Conservation (phyloP, 2,797 vertebrate species). For the Rhynchotus rufescens region DNA sequence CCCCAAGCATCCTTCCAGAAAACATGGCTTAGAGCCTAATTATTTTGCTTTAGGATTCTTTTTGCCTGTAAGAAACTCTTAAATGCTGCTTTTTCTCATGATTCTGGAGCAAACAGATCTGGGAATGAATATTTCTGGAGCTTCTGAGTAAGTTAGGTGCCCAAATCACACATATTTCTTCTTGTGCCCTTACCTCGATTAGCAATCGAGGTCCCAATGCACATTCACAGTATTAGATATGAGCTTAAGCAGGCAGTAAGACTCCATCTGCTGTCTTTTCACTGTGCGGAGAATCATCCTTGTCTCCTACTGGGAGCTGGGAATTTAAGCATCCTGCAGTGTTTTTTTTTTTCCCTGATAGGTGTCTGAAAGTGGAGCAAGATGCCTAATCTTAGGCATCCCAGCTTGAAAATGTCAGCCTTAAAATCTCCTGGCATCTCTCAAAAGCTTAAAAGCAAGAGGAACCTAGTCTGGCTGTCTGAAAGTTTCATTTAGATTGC, state of each 20-base stretch:
- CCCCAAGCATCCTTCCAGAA: background rate
- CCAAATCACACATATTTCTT: background rate
- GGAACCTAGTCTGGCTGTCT: slow-evolving; percentile 39
- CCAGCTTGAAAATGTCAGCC: slow-evolving; percentile 1
- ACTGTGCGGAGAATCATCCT: background rate
- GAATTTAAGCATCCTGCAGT: background rate
- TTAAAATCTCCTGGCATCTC: slow-evolving; percentile 16
- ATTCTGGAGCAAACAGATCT: background rate
- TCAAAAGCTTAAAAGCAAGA: slow-evolving; percentile 27
- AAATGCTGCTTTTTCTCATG: background rate
- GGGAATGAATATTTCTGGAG: background rate
- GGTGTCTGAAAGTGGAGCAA: background rate
- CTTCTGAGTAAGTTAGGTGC: background rate
- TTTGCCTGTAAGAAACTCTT: background rate
- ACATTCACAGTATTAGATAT: background rate
- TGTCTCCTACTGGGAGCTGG: background rate
- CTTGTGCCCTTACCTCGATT: background rate
- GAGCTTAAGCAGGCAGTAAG: background rate
- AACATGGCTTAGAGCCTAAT: background rate
- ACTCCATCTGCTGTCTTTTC: background rate
- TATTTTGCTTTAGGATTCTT: background rate
- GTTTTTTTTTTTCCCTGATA: background rate
- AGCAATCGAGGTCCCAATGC: background rate
- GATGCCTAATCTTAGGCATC: background rate
- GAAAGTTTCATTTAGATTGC: slow-evolving; percentile 64